Base-by-base conservation (phyloP, 2,888 invertebrate species). In the Dendrolimus houi region DNA sequence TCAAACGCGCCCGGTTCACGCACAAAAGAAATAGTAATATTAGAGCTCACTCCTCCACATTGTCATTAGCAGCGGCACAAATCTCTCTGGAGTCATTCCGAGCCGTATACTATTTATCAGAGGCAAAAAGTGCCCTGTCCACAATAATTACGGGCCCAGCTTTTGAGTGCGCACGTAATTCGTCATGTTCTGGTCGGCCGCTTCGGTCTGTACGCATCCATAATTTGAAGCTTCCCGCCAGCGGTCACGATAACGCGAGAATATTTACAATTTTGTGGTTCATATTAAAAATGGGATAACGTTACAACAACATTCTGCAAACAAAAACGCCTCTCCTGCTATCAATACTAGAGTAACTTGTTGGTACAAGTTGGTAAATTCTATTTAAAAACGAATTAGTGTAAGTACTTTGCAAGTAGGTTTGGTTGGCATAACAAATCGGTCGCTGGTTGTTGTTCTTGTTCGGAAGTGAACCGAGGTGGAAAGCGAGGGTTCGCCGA, bases 81-180 rank as follows among this genome's bases (percentile, higher is more conserved):
- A 87, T 87, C 85, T 70, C 66, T 81, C 72, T 83, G 74, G 72
- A 85, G 82, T 84, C 85, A 85, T 86, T 87, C 87, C 84, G 84
- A 78, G 85, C 81, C 84, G 81, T 81, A 29, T 85, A 85, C 88
- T 88, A 88, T 90, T 89, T 87, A 88, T 89, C 86, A 85, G 85
- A 77, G 79, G 87, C 85, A 88, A 89, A 89, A 90, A 90, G 81
- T 85, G 84, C 81, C 88, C 86, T 85, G 88, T 87, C 89, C 87
- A 87, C 87, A 87, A 88, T 90, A 87, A 90, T 90, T 90, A 90
- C 85, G 87, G 81, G 87, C 84, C 88, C 81, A 85, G 86, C 85
- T 87, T 79, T 82, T 73, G 81, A 84, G 82, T 83, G 83, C 81
- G 80, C 79, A 83, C 83, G 80, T 88, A 87, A 88, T 90, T 89